phyloP scores from a whole-genome alignment of 2,888 invertebrate species.

The Apoderus coryli region DNA sequence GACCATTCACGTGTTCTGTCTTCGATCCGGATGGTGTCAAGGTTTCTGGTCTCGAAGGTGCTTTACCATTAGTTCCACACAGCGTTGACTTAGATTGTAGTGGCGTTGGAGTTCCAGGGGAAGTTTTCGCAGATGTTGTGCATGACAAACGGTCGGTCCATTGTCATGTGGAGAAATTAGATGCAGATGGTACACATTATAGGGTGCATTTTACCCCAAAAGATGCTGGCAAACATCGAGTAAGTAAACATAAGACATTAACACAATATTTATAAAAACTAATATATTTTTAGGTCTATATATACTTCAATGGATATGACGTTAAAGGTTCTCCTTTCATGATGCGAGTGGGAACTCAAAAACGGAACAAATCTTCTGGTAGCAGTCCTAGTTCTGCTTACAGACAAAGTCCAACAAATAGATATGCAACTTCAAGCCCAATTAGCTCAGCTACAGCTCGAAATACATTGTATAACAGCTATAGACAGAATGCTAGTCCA shows the following conservation, averaged over 20 bases:
- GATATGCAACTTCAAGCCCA: slow-evolving; percentile 25
- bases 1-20: slow-evolving; percentile 91
- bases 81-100: slow-evolving; percentile 62
- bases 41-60: slow-evolving; percentile 66
- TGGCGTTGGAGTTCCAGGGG: slow-evolving; percentile 71
- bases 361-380: slow-evolving; percentile 41
- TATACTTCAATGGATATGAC: slow-evolving; percentile 83
- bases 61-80: slow-evolving; percentile 72
- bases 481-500: slow-evolving; percentile 26
- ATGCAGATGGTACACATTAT: slow-evolving; percentile 49
- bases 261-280: background rate
- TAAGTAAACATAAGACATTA: slow-evolving; percentile 22
- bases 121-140: slow-evolving; percentile 78
- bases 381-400: slow-evolving; percentile 31
- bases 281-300: slow-evolving; percentile 50
- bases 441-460: too few relatives aligned
- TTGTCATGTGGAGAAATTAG: slow-evolving; percentile 67
- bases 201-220: slow-evolving; percentile 67
- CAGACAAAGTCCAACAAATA: slow-evolving; percentile 28
- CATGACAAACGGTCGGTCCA: slow-evolving; percentile 76
- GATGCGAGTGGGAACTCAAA: slow-evolving; percentile 66
- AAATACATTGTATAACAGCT: slow-evolving; percentile 21
- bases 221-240: slow-evolving; percentile 64
- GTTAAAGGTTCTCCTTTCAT: slow-evolving; percentile 80
- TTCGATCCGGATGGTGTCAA: slow-evolving; percentile 87